Percentiles rank a stretch among this genome's conserved stretches.
Evolutionary conservation across 2,113 vertebrate species (phyloP).

Genomic region (Marmota flaviventris): DNA sequence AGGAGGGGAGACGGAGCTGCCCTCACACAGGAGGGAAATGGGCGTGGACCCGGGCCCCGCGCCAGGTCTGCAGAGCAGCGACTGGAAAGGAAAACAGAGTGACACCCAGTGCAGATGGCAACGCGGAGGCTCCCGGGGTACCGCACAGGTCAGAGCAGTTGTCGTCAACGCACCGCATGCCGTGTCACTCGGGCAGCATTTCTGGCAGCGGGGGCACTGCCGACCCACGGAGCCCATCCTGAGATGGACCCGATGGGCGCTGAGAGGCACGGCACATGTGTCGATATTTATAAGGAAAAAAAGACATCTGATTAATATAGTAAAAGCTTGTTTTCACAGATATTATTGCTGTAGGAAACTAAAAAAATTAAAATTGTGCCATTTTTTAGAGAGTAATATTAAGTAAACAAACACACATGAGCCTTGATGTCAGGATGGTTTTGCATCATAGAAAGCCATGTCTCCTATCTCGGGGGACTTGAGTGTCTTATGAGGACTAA

Average conservation of each 20-base stretch:
- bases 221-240: background rate
- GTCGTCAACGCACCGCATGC: background rate
- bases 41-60: too few species aligned
- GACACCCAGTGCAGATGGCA: background rate
- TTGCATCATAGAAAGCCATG: background rate
- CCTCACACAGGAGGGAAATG: background rate
- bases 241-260: background rate
- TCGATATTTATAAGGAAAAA: too few species aligned
- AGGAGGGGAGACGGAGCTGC: accelerated
- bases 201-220: accelerated
- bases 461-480: background rate
- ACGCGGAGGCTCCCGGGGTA: background rate
- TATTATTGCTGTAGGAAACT: background rate
- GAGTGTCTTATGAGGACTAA: background rate
- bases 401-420: background rate
- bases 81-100: background rate
- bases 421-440: background rate
- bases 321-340: background rate
- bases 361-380: background rate
- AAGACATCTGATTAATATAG: background rate
- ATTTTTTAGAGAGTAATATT: background rate
- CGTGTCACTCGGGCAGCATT: accelerated
- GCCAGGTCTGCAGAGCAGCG: background rate
- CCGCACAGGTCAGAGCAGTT: background rate
- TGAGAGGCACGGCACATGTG: background rate